Evolutionary conservation across 1,140 invertebrate species (phyloP), one percentile per base, ranked within the genome.

Genomic region (Aphelinus atriplicis): DNA sequence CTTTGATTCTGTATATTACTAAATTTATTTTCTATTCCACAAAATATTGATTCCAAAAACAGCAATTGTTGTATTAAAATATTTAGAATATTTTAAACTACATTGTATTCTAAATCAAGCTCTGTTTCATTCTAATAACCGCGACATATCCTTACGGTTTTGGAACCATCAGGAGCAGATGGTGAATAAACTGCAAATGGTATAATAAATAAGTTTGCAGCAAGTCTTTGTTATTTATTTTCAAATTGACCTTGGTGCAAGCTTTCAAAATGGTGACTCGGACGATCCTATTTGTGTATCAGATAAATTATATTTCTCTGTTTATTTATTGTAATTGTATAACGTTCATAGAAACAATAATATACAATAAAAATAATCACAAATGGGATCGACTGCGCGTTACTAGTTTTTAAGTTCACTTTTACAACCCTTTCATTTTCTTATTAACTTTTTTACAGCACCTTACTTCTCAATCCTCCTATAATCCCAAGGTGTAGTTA

Each of bases 321-420:
- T 63, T 51, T 46, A 70, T 67, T 42, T 50, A 26, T 43, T 1
- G 51, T 53, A 9, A 53, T 53, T 53, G 51, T 26, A 26, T 26
- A 26, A 53, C 9, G 9, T 9, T 53, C 0, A 53, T 53, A 6
- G 0, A 53, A 53, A 53, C 51, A 6, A 9, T 6, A 53, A 6
- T 4, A 53, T 45, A 43, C 45, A 43, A 43, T 43, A 26, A 63
- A 63, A 60, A 10, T 60, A 60, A 60, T 53, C 46, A 68, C 67
- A 78, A 80, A 81, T 84, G 83, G 81, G 82, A 78, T 78, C 76
- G 68, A 79, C 80, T 82, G 80, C 79, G 84, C 84, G 85, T 83
- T 82, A 82, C 51, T 81, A 82, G 77, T 64, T 63, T 77, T 67
- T 79, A 80, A 80, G 78, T 79, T 77, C 75, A 78, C 77, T 61